Percentiles rank a stretch among this genome's conserved stretches.
Conservation (phyloP, 2,113 vertebrate species). For the Chaetodon trifascialis region DNA sequence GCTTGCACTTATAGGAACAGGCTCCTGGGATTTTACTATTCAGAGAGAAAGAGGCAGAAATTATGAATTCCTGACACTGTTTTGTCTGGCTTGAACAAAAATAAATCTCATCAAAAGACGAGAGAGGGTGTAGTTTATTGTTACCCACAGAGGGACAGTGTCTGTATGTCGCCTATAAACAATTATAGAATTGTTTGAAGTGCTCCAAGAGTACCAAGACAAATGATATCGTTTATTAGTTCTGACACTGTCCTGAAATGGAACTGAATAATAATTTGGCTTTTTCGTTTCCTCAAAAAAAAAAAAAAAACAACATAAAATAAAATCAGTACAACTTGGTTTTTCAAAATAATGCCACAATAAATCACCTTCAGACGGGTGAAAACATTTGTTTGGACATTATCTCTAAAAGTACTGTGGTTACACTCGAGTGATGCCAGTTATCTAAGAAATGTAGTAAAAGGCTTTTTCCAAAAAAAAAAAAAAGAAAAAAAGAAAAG, state of each 20-base stretch:
- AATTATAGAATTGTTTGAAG: slow-evolving; percentile 22
- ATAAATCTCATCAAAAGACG: slow-evolving; percentile 30
- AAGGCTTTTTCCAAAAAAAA: background rate
- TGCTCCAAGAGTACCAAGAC: slow-evolving; percentile 12
- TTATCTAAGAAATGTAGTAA: slow-evolving; percentile 26
- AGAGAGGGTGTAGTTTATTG: slow-evolving; percentile 17
- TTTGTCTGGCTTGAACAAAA: slow-evolving; percentile 41
- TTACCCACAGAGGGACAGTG: slow-evolving; percentile 15
- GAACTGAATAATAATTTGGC: slow-evolving; percentile 40
- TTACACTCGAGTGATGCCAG: slow-evolving; percentile 11
- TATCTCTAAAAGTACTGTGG: slow-evolving; percentile 6
- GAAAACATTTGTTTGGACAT: slow-evolving; percentile 17
- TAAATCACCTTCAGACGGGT: background rate
- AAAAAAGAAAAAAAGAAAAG: background rate
- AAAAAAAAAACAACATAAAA: too few relatives aligned
- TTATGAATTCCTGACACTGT: slow-evolving; percentile 19
- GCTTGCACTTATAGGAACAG: slow-evolving; percentile 47
- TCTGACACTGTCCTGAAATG: slow-evolving; percentile 26
- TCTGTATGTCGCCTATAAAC: slow-evolving; percentile 24
- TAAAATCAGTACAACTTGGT: background rate
- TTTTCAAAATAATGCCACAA: slow-evolving; percentile 30
- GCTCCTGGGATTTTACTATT: slow-evolving; percentile 29
- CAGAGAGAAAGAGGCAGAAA: slow-evolving; percentile 27
- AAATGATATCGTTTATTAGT: background rate
- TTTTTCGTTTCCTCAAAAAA: background rate